Percentiles rank a stretch among this genome's conserved stretches.
Evolutionary conservation across 2,888 invertebrate species (phyloP).

Genomic region (Andrena bucephala): DNA sequence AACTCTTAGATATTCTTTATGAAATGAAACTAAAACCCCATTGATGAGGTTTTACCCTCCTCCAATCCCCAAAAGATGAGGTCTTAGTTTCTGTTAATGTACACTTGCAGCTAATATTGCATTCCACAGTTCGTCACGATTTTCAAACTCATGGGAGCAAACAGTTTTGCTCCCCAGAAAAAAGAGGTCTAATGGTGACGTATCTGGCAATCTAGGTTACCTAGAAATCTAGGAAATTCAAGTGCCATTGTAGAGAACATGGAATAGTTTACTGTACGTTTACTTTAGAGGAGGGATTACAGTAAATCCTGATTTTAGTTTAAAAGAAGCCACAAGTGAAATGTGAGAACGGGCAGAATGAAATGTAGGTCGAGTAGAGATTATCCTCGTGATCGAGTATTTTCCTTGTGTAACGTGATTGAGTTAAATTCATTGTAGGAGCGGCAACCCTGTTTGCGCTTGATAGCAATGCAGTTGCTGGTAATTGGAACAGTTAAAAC

Average conservation of each 20-base stretch:
- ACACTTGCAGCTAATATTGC: too few species aligned
- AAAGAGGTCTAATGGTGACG: too few species aligned
- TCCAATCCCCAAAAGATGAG: too few species aligned
- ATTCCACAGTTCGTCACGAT: too few species aligned
- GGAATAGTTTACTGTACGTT: background rate
- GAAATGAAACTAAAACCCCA: too few species aligned
- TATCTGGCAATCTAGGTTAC: too few species aligned
- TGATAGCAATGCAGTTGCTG: background rate
- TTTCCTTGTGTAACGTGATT: slow-evolving; percentile 26
- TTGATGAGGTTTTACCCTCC: too few species aligned
- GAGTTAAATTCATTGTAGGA: slow-evolving; percentile 22
- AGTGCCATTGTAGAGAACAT: background rate
- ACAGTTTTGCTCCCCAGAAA: too few species aligned
- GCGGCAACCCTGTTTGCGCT: slow-evolving; percentile 15
- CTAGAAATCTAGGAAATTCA: background rate
- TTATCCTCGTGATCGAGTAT: slow-evolving; percentile 6
- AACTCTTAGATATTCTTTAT: too few species aligned
- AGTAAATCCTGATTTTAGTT: background rate
- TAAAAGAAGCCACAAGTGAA: background rate
- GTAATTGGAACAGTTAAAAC: slow-evolving; percentile 5
- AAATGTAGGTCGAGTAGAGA: background rate
- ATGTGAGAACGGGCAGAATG: background rate
- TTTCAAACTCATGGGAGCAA: too few species aligned
- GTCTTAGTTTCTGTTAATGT: too few species aligned
- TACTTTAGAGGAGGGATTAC: background rate